Base-by-base conservation (phyloP, 1,140 invertebrate genomes). In the Zelostemma sp. region DNA sequence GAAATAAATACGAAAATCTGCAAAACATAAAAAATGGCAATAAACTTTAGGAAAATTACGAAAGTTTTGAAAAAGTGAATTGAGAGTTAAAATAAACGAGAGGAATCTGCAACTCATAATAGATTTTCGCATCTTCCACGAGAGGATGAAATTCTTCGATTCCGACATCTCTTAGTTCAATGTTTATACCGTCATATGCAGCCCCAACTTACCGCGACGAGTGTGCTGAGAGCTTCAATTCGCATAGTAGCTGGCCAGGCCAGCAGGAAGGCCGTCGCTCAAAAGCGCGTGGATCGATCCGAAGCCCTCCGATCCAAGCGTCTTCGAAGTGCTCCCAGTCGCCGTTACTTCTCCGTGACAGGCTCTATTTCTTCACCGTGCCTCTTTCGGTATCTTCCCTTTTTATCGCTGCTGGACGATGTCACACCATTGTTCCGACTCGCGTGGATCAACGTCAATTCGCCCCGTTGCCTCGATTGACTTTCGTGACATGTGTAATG, bases 161-260 rank as follows among this genome's bases (percentile, higher is more conserved):
- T n/a, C n/a, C n/a, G n/a, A n/a, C n/a, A n/a, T n/a, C n/a, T n/a
- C n/a, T n/a, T n/a, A n/a, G n/a, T n/a, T n/a, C n/a, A n/a, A n/a
- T n/a, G n/a, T n/a, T n/a, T n/a, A n/a, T n/a, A n/a, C n/a, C n/a
- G n/a, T n/a, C n/a, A n/a, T n/a, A 8, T 28, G 8, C 8, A 28
- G 25, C 8, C 25, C 8, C 8, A 28, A 73, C 80, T 83, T 75
- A 85, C 84, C 84, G 83, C 84, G 80, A 84, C 79, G 74, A 84
- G 77, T 80, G 76, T 74, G 72, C 77, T 75, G 78, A 82, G 80
- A 84, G 79, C 84, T 83, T 80, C 83, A 85, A 85, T 85, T 85
- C 80, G 83, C 84, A 85, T 85, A 85, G 83, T 85, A 85, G 84
- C 83, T 85, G 83, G 83, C 83, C 84, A 78, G 81, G 82, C 83